A percentile compares a stretch with the other conserved stretches of the same genome.
Conservation (phyloP, 2,888 invertebrate species). For the Nymphalis c-album region DNA sequence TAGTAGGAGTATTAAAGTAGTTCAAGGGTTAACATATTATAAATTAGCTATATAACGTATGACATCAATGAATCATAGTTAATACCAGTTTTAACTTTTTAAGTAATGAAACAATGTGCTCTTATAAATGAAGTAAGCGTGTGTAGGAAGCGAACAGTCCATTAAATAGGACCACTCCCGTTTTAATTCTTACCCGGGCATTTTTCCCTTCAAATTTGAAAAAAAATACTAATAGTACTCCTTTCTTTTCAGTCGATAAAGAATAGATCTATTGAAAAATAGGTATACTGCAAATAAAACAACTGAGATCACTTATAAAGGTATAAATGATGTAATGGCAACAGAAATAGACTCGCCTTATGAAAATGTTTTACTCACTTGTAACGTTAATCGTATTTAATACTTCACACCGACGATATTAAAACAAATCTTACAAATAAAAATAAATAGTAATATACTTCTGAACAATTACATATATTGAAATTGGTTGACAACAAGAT, state of each 20-base stretch:
- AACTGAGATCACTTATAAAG: constrained; percentile 18
- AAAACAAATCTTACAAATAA: background rate
- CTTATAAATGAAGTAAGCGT: constrained; percentile 37
- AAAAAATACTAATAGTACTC: constrained; percentile 29
- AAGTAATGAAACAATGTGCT: constrained; percentile 26
- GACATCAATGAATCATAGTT: constrained; percentile 6
- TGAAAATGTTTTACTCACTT: constrained; percentile 23
- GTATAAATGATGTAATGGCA: constrained; percentile 61
- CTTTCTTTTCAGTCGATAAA: constrained; percentile 57
- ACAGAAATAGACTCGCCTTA: constrained; percentile 55
- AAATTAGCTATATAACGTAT: background rate
- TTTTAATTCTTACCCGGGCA: constrained; percentile 76
- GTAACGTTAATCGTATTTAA: constrained; percentile 8
- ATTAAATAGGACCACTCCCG: constrained; percentile 68
- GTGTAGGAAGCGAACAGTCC: constrained; percentile 55
- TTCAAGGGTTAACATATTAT: constrained; percentile 1
- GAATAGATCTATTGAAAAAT: constrained; percentile 45
- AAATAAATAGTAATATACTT: background rate
- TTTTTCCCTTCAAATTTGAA: constrained; percentile 49
- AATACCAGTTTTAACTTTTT: constrained; percentile 7
- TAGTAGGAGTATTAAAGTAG: background rate
- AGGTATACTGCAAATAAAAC: constrained; percentile 19
- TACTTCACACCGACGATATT: background rate
- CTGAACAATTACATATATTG: too few species aligned
- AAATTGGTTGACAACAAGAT: too few species aligned